phyloP scores from a whole-genome alignment of 2,113 vertebrate genomes.

The Cebidichthys violaceus region DNA sequence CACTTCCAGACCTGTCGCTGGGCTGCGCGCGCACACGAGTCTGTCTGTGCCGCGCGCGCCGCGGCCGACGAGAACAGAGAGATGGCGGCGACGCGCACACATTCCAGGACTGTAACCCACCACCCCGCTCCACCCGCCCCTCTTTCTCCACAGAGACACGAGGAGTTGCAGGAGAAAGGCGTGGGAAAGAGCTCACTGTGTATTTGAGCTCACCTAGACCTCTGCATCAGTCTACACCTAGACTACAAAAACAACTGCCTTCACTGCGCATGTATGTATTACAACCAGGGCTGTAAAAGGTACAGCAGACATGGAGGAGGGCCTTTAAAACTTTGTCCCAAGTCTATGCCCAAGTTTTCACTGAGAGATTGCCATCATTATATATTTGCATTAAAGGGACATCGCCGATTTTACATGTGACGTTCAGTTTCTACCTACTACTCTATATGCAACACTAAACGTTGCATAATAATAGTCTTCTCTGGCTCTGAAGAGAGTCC shows the following conservation, averaged over 20 bases:
- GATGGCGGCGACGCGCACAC: constrained; percentile 75
- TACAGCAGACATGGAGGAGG: neutral
- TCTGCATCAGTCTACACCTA: constrained; percentile 22
- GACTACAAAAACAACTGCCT: constrained; percentile 1
- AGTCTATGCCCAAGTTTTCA: neutral
- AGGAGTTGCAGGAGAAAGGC: constrained; percentile 49
- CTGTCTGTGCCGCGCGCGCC: constrained; percentile 52
- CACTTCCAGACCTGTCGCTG: constrained; percentile 79
- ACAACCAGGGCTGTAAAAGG: neutral
- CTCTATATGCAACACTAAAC: neutral
- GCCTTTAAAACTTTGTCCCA: neutral
- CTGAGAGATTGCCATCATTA: constrained; percentile 1
- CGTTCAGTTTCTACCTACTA: constrained; percentile 3
- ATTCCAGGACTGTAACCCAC: constrained; percentile 82
- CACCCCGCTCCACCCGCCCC: constrained; percentile 55
- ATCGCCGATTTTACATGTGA: neutral
- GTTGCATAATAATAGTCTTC: neutral
- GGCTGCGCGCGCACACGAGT: constrained; percentile 66
- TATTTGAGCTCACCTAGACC: constrained; percentile 37
- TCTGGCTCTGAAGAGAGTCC: neutral
- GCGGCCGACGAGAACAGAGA: constrained; percentile 41
- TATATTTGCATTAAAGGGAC: neutral
- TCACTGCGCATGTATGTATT: neutral
- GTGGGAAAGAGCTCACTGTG: constrained; percentile 68
- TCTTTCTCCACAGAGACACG: constrained; percentile 44